Evolutionary conservation across 1,140 invertebrate genomes (phyloP), one percentile per base, ranked within the genome.

Genomic region (Drosophila ironensis): DNA sequence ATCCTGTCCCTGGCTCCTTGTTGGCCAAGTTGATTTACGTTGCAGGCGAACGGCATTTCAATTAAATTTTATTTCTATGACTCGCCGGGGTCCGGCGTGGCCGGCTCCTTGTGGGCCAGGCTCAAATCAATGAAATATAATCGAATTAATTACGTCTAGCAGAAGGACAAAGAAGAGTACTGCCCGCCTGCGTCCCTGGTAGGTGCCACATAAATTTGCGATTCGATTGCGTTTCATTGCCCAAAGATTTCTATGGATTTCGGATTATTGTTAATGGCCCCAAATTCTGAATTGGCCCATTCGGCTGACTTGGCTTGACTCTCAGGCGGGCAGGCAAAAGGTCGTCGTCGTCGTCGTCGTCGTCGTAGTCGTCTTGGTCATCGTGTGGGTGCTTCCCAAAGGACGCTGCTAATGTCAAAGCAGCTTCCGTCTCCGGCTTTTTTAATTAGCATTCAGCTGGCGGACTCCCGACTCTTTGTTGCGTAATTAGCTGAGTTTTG

Each of bases 111-210:
- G 25, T 24, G 40, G 63, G 37, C 28, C 71, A 45, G 47, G 72
- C 52, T 72, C 73, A 82, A 87, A 87, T 87, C 82, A 87, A 87
- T 87, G 82, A 87, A 87, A 87, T 82, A 87, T 87, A 87, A 87
- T 87, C 82, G 77, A 87, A 87, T 87, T 87, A 87, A 87, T 87
- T 87, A 87, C 82, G 73, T 86, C 75, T 72, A 68, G 57, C 47
- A 61, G 45, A 54, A 69, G 57, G 67, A 68, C 35, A 50, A 20
- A 38, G n/a, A n/a, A n/a, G 14, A 19, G 19, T 38, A 16, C 37
- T 4, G 17, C 22, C 8, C 22, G 20, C 11, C 9, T 17, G n/a
- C 16, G 28, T 12, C 44, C 44, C 50, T 46, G 60, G 25, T 63
- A 63, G 60, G 63, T 70, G 73, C 52, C 77, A 81, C 72, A 87